Percentiles rank a stretch among this genome's conserved stretches.
These are phyloP conservation scores for Apostichopus parvimensis DNA, from an alignment of 35 echinoderm and acorn worm genomes.

Conservation along the genomic window DNA sequence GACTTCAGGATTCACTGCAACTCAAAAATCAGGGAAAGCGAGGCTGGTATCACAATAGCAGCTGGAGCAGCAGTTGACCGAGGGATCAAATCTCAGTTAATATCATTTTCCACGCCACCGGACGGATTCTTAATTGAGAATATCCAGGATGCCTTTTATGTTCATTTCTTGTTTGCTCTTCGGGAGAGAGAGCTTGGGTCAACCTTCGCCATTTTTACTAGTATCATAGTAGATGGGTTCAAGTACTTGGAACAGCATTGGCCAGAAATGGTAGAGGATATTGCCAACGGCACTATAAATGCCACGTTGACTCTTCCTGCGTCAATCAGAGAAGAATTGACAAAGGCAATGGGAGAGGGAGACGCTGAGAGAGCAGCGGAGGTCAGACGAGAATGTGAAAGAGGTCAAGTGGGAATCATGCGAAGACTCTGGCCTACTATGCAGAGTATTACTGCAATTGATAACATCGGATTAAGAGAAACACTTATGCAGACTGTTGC, in stretches of 20 bases:
- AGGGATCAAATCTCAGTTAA: background rate
- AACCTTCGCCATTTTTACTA: background rate
- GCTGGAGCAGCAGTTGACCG: background rate
- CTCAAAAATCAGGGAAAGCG: background rate
- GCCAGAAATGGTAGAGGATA: constrained; percentile 54
- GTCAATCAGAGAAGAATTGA: background rate
- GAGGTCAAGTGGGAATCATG: constrained; percentile 58
- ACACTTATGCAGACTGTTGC: constrained; percentile 33
- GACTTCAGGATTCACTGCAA: constrained; percentile 17
- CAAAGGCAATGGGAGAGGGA: background rate
- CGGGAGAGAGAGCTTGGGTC: background rate
- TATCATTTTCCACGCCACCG: background rate
- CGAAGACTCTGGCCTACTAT: constrained; percentile 65
- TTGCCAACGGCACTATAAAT: constrained; percentile 49
- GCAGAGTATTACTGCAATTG: background rate
- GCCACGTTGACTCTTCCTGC: constrained; percentile 6
- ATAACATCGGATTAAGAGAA: constrained; percentile 27
- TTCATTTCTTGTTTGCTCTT: constrained; percentile 5
- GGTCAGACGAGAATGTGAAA: constrained; percentile 53
- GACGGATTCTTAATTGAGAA: background rate
- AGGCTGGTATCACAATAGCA: background rate
- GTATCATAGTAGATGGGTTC: background rate
- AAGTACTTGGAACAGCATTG: constrained; percentile 63
- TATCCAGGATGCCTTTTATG: background rate
- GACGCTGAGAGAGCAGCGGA: constrained; percentile 48